Evolutionary conservation across 2,888 invertebrate species (phyloP), one percentile per base, ranked within the genome.

Genomic region (Carterocephalus palaemon): DNA sequence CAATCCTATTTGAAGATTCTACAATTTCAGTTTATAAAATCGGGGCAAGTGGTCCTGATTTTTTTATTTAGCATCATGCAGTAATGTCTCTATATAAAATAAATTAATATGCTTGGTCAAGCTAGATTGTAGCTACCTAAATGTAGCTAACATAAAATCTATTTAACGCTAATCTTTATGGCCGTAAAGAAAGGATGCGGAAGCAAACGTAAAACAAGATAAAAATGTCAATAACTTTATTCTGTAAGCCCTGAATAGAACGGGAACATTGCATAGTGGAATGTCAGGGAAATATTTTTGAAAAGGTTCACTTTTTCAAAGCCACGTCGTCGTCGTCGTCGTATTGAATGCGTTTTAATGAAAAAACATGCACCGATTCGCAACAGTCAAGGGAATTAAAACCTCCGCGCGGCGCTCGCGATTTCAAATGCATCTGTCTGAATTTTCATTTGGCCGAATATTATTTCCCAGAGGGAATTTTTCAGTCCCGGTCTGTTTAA

Each of bases 261-360:
- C 64, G 65, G 62, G 64, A 63, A 66, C 70, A 69, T 60, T 63
- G 70, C 67, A 63, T 63, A 77, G 71, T 67, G 70, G 76, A 76
- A 82, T 75, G 81, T 80, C 83, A 78, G 76, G 73, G 66, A 75
- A 76, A 79, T 77, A 78, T 80, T 83, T 82, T 81, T 84, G 71
- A 81, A 85, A 85, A 81, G 81, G 79, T 78, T 70, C 75, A 71
- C 78, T 69, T 69, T 81, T 85, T 78, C 70, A 84, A 83, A 84
- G 83, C 83, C 67, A 70, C 80, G 79, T 82, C 82, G 78, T 76
- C 80, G 79, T 82, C 82, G 78, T 76, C 75, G 82, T 79, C 74
- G 82, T 81, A 85, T 85, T 86, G 84, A 86, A 86, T 86, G 82
- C 78, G 84, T 83, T 86, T 85, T 85, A 85, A 85, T 85, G 85